Percentiles rank a stretch among this genome's conserved stretches.
Evolutionary conservation across 1,140 invertebrate species (phyloP).

Genomic region (Scaptodrosophila lebanonensis): DNA sequence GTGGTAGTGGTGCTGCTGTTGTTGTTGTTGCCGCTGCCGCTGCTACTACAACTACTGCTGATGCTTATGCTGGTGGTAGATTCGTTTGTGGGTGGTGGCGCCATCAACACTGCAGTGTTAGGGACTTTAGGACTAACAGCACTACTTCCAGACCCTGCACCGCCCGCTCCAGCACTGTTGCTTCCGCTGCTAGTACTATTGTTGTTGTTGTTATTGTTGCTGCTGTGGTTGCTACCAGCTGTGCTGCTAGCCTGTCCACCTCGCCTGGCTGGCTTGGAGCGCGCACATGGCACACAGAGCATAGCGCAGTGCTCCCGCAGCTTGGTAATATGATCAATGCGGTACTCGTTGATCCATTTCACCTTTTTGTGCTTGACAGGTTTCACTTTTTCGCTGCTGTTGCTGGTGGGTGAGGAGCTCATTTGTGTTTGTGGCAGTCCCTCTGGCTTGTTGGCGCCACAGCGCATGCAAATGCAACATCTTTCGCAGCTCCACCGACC

Average conservation of each 20-base stretch:
- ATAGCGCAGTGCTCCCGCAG: constrained; percentile 68
- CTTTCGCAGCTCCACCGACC: constrained; percentile 93
- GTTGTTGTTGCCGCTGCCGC: constrained; percentile 10
- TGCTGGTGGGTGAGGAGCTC: not conserved
- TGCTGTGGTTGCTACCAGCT: not conserved
- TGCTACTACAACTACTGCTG: constrained; percentile 16
- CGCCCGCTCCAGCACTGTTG: not conserved
- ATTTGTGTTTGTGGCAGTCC: constrained; percentile 44
- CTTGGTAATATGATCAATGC: constrained; percentile 66
- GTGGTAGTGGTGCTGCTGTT: constrained; percentile 5
- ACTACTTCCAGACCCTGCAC: constrained; percentile 1
- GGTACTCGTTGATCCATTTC: constrained; percentile 75
- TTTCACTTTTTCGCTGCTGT: constrained; percentile 11
- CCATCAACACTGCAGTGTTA: not conserved
- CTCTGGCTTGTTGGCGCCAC: constrained; percentile 78
- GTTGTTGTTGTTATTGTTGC: not conserved
- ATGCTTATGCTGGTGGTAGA: constrained; percentile 12
- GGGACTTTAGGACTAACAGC: constrained; percentile 3
- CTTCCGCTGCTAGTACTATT: not conserved
- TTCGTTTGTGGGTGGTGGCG: not conserved
- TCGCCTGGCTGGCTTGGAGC: constrained; percentile 51
- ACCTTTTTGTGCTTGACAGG: constrained; percentile 56
- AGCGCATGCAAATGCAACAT: constrained; percentile 84
- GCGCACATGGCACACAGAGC: constrained; percentile 68
- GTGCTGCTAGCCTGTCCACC: constrained; percentile 21